Base-by-base conservation (phyloP, 2,113 vertebrate genomes). In the Hippocampus abdominalis region DNA sequence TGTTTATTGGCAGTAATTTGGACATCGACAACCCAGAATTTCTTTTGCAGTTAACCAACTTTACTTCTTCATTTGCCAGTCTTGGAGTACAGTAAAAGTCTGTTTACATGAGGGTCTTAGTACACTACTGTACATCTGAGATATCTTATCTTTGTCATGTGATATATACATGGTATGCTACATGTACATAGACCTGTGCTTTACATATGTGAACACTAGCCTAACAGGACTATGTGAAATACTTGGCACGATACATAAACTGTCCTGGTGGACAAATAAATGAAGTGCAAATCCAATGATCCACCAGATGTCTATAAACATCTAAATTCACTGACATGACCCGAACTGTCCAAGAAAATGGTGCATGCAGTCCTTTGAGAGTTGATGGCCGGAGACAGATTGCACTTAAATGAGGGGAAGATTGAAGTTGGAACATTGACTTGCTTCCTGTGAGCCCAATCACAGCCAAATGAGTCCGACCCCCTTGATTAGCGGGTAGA, bases 401-500 rank as follows among this genome's bases (percentile, higher is more conserved):
- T 63, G 36, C 36, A 8, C 27, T 36, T 8, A 39, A 69, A 69
- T 51, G 23, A 71, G 67, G 51, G 10, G 36, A 20, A 66, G 65
- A 49, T 49, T 7, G 4, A 49, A 18, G 5, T 59, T 80, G 66
- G 57, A 78, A 8, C 42, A 49, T 76, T 18, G 25, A 73, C 42
- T 1, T 66, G 6, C 18, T 9, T 18, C 65, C 62, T 16, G 20
- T 25, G 64, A 44, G 64, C 18, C 48, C 27, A 65, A 57, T 71
- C 65, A 49, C 40, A 49, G 49, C 10, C 46, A 56, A 71, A 68
- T 16, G 46, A 71, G 62, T 49, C 16, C 18, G 44, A 63, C 39
- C 1, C 36, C 1, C 18, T 51, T 64, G 40, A 63, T 72, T 56
- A 16, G 60, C 68, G 32, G 57, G 29, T 49, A 68, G 39, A 21